Evolutionary conservation across 2,797 vertebrate genomes (phyloP).

Genomic region (Sebastes steindachneri): DNA sequence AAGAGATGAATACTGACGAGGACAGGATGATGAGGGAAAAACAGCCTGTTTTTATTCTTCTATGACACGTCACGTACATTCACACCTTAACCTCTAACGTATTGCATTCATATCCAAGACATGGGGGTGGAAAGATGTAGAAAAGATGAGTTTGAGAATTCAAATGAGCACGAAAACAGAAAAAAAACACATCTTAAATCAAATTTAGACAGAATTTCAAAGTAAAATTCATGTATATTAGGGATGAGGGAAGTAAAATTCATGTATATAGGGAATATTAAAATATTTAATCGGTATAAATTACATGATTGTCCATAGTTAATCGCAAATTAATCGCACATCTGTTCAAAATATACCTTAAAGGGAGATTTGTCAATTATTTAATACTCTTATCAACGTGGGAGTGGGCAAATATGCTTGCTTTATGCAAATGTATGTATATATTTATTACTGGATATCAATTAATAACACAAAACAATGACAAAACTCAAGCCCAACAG

Average conservation of each 20-base stretch:
- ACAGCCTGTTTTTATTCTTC: conserved; percentile 11
- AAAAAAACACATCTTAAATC: neutral
- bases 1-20: conserved; percentile 44
- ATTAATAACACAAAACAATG: too few species aligned
- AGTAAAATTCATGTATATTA: neutral
- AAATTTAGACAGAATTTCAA: neutral
- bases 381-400: too few species aligned
- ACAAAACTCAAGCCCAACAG: neutral
- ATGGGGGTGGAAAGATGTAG: neutral
- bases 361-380: too few species aligned
- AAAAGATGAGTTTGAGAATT: conserved; percentile 1
- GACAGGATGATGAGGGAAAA: conserved; percentile 19
- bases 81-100: conserved; percentile 21
- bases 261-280: too few species aligned
- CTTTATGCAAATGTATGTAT: too few species aligned
- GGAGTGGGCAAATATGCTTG: too few species aligned
- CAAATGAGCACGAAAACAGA: neutral
- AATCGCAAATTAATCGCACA: too few species aligned
- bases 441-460: too few species aligned
- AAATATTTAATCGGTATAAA: too few species aligned
- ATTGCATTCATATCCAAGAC: conserved; percentile 3
- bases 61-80: conserved; percentile 13
- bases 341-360: too few species aligned
- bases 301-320: too few species aligned
- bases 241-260: neutral